Conservation (phyloP, 2,888 invertebrate genomes). For the Pseudoips prasinana region DNA sequence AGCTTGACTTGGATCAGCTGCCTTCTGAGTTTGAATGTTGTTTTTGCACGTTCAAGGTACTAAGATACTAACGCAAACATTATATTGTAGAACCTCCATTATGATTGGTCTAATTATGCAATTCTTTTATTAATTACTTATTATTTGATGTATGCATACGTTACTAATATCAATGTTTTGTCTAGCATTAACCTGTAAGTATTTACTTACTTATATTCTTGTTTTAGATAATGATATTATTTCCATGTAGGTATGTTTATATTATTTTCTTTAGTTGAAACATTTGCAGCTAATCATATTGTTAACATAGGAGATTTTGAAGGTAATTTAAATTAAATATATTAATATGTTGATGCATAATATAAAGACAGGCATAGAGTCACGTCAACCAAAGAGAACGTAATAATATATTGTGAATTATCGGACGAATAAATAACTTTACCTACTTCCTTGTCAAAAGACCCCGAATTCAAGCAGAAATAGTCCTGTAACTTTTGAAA, state of each 20-base stretch:
- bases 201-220: slow-evolving; percentile 23
- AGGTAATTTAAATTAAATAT: slow-evolving; percentile 21
- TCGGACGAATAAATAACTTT: too few relatives aligned
- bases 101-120: slow-evolving; percentile 25
- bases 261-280: slow-evolving; percentile 23
- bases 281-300: slow-evolving; percentile 24
- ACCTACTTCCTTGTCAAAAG: too few relatives aligned
- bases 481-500: too few relatives aligned
- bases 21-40: slow-evolving; percentile 98
- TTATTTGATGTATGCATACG: slow-evolving; percentile 22
- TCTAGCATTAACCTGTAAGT: slow-evolving; percentile 47
- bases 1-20: slow-evolving; percentile 92
- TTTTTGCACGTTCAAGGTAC: slow-evolving; percentile 97
- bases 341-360: background rate
- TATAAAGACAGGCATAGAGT: too few relatives aligned
- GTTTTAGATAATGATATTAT: slow-evolving; percentile 20
- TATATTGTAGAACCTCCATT: slow-evolving; percentile 22
- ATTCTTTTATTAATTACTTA: slow-evolving; percentile 12
- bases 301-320: slow-evolving; percentile 22
- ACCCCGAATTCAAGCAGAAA: too few relatives aligned
- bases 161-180: slow-evolving; percentile 39
- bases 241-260: slow-evolving; percentile 14
- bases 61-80: slow-evolving; percentile 60
- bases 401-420: too few relatives aligned
- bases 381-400: too few relatives aligned